A percentile compares a stretch with the other conserved stretches of the same genome.
phyloP scores from a whole-genome alignment of 1,140 invertebrate genomes.

The Oryzaephilus surinamensis region DNA sequence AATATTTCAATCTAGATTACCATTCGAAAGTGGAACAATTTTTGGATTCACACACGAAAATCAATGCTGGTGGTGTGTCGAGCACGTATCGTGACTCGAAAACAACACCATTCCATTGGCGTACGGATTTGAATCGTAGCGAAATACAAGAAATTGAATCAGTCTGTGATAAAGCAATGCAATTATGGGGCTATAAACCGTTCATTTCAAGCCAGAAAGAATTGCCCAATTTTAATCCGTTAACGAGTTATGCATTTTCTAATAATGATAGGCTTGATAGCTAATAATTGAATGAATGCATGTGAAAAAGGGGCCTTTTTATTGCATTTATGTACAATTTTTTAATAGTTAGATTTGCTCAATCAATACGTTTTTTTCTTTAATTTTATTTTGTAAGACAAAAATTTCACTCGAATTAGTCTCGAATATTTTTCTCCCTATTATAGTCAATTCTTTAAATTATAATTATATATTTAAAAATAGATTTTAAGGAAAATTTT shows the following conservation, averaged over 20 bases:
- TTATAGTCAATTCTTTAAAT: constrained; percentile 23
- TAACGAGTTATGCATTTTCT: constrained; percentile 36
- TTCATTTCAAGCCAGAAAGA: constrained; percentile 40
- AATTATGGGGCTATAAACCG: constrained; percentile 75
- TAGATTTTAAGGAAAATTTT: too few species aligned
- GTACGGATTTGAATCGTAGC: constrained; percentile 55
- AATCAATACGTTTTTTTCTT: background rate
- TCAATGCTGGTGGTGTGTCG: constrained; percentile 66
- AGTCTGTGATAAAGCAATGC: constrained; percentile 62
- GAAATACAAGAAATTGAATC: constrained; percentile 56
- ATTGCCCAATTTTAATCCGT: constrained; percentile 45
- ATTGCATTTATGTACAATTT: background rate
- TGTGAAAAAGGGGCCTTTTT: too few species aligned
- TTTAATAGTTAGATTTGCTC: background rate
- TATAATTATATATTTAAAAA: too few species aligned
- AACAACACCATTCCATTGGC: constrained; percentile 76
- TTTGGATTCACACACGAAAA: constrained; percentile 69
- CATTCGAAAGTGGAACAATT: constrained; percentile 59
- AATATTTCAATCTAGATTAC: constrained; percentile 65
- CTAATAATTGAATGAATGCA: too few species aligned
- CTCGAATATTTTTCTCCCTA: constrained; percentile 14
- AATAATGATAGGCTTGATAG: constrained; percentile 30
- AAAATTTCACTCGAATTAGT: background rate
- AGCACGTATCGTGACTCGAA: constrained; percentile 76
- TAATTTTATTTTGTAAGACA: background rate